Evolutionary conservation across 2,888 invertebrate genomes (phyloP).

Genomic region (Tenthredo distinguenda): DNA sequence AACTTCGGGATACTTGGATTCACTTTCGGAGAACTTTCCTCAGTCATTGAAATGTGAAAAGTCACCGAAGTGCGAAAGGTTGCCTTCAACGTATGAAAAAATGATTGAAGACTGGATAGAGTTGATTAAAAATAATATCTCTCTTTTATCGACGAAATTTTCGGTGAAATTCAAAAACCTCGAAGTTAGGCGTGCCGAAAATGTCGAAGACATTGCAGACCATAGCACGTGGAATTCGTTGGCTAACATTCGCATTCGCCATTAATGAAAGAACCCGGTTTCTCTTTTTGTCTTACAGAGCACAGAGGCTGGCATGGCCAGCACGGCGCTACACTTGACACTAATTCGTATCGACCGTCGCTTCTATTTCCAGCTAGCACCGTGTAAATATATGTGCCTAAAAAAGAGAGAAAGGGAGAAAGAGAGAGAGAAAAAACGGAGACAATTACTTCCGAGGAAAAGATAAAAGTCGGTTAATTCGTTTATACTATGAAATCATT

Average conservation of each 20-base stretch:
- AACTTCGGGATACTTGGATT: not conserved
- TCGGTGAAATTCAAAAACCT: not conserved
- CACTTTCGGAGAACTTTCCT: not conserved
- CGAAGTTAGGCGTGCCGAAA: not conserved
- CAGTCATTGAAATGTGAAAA: not conserved
- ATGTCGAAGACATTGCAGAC: not conserved
- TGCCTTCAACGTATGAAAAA: not conserved
- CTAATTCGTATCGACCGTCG: constrained; percentile 74
- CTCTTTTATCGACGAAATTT: not conserved
- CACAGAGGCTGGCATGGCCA: not conserved
- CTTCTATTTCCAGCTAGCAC: constrained; percentile 74
- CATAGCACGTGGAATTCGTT: not conserved
- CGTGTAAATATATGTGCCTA: constrained; percentile 45
- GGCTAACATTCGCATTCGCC: not conserved
- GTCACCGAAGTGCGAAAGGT: not conserved
- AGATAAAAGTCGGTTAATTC: not conserved
- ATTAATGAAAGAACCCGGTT: constrained; percentile 7
- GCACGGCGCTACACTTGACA: constrained; percentile 73
- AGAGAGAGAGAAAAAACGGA: not conserved
- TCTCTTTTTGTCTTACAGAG: not conserved
- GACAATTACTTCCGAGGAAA: not conserved
- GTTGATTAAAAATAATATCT: not conserved
- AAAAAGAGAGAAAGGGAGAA: not conserved
- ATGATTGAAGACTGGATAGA: not conserved
- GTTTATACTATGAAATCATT: not conserved